A percentile compares a stretch with the other conserved stretches of the same genome.
These are phyloP conservation scores for Oxygymnocypris stewartii DNA, from an alignment of 2,113 vertebrate genomes.

Conservation along the genomic window DNA sequence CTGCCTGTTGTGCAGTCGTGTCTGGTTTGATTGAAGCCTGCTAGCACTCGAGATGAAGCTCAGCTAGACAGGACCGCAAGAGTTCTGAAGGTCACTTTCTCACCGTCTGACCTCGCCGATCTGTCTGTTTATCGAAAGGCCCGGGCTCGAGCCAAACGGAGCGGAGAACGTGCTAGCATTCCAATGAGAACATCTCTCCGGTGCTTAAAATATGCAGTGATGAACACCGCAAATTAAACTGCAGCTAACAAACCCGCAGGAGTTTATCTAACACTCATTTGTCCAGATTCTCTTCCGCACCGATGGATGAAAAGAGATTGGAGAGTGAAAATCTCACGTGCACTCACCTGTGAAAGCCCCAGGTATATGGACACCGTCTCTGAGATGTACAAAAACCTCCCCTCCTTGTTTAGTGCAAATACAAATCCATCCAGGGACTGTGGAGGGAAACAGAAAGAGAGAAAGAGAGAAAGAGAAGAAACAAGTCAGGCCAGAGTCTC, in stretches of 20 bases:
- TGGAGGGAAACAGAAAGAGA: conserved; percentile 52
- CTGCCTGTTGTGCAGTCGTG: conserved; percentile 38
- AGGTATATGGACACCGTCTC: conserved; percentile 99
- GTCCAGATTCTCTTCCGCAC: conserved; percentile 66
- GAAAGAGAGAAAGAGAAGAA: conserved; percentile 5
- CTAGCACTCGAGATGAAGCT: conserved; percentile 43
- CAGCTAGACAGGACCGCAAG: conserved; percentile 60
- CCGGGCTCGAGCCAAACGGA: conserved; percentile 59
- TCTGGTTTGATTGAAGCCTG: conserved; percentile 57
- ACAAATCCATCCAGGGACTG: conserved; percentile 99
- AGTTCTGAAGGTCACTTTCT: conserved; percentile 65
- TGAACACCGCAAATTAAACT: conserved; percentile 65
- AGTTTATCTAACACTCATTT: conserved; percentile 71
- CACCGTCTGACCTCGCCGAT: conserved; percentile 59
- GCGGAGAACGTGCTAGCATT: conserved; percentile 17
- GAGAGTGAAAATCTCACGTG: conserved; percentile 1
- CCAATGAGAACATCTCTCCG: conserved; percentile 47
- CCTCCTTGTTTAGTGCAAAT: conserved; percentile 99
- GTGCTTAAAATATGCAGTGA: conserved; percentile 66
- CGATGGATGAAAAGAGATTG: conserved; percentile 36
- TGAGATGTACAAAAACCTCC: conserved; percentile 99
- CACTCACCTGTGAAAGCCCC: conserved; percentile 97
- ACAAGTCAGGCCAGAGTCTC: conserved; percentile 32
- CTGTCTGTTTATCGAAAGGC: conserved; percentile 65
- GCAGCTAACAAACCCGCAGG: conserved; percentile 63